Percentiles rank a stretch among this genome's conserved stretches.
These are phyloP conservation scores for Myotis findleyi DNA, from an alignment of 2,797 vertebrate genomes.

Conservation along the genomic window DNA sequence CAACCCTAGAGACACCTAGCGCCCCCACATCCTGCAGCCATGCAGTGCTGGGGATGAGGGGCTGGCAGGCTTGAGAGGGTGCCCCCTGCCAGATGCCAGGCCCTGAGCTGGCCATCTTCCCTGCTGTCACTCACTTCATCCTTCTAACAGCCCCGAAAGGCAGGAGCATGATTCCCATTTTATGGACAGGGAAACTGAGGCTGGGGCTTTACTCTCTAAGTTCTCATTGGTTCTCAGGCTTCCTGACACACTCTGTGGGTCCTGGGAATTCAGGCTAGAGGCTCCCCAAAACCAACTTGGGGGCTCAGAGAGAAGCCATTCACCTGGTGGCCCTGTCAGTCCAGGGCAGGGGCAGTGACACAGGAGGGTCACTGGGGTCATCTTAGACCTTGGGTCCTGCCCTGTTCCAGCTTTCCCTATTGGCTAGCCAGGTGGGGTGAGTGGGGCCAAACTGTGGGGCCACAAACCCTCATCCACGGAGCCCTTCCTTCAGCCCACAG, in stretches of 20 bases:
- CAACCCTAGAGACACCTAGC: background rate
- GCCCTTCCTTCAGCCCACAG: background rate
- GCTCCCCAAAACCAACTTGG: fast-evolving
- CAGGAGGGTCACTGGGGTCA: background rate
- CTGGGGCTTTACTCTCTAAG: background rate
- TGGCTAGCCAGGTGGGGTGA: background rate
- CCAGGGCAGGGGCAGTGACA: too few relatives aligned
- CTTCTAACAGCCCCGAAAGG: background rate
- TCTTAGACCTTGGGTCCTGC: too few relatives aligned
- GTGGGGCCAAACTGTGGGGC: background rate
- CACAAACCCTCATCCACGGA: fast-evolving
- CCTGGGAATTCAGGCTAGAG: background rate
- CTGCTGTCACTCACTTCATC: background rate
- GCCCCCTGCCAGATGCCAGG: background rate
- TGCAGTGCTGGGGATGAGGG: fast-evolving
- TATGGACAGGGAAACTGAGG: background rate
- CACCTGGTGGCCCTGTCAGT: background rate
- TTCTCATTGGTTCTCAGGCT: background rate
- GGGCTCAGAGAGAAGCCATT: background rate
- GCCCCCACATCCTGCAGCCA: background rate
- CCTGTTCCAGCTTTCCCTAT: background rate
- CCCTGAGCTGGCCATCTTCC: background rate
- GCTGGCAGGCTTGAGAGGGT: background rate
- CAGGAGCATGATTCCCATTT: background rate
- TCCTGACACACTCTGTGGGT: background rate